These are phyloP conservation scores for Rhabdornis inornatus DNA, from an alignment of 2,113 vertebrate genomes.

Conservation along the genomic window DNA sequence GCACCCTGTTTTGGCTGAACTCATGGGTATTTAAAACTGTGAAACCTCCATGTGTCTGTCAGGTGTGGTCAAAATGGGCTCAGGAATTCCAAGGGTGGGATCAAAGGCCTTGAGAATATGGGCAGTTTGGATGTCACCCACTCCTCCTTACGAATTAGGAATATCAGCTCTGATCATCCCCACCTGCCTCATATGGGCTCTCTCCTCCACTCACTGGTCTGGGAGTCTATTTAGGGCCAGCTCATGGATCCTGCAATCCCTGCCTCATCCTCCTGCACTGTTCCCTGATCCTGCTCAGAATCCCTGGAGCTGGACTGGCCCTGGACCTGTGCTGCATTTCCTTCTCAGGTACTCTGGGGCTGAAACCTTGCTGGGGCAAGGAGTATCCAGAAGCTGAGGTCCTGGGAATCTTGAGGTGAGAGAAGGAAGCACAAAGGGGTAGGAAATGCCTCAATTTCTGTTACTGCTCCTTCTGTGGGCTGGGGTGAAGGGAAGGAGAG, in stretches of 20 bases:
- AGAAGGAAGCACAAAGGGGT: not conserved
- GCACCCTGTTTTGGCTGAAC: not conserved
- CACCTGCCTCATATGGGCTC: rapidly evolving
- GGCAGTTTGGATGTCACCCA: not conserved
- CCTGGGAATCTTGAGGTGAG: not conserved
- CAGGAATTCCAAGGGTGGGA: not conserved
- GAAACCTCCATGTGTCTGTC: not conserved
- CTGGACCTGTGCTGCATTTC: not conserved
- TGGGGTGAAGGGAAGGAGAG: not conserved
- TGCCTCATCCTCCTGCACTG: rapidly evolving
- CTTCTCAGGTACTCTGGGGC: not conserved
- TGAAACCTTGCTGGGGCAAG: not conserved
- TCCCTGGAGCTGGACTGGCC: not conserved
- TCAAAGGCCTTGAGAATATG: not conserved
- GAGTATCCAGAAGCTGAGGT: too few relatives aligned
- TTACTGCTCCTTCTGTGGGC: not conserved
- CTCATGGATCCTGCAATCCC: not conserved
- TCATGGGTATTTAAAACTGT: not conserved
- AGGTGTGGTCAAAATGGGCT: not conserved
- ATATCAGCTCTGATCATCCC: not conserved
- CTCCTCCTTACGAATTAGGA: not conserved
- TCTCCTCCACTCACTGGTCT: not conserved
- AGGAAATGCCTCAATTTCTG: not conserved
- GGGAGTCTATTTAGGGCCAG: not conserved
- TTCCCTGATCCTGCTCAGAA: not conserved